A percentile compares a stretch with the other conserved stretches of the same genome.
Conservation (phyloP, 2,113 vertebrate genomes). For the Carassius gibelio region DNA sequence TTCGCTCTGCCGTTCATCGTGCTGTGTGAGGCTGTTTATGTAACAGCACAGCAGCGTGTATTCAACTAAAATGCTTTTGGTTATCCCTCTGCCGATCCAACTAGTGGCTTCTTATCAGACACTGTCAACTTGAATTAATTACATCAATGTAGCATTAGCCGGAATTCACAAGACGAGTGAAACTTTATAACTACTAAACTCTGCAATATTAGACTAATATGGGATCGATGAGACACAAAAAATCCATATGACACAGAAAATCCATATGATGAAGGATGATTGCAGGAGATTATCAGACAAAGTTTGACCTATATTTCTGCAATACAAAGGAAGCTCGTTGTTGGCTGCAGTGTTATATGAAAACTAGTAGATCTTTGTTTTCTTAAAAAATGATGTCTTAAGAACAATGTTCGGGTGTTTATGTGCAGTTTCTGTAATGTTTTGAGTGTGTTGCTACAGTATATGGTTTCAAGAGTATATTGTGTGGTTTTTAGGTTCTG, state of each 20-base stretch:
- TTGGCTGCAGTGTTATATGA: neutral
- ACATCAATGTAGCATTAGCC: neutral
- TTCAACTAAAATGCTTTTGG: conserved; percentile 14
- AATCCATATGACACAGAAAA: conserved; percentile 4
- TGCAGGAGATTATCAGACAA: neutral
- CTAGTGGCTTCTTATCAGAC: conserved; percentile 33
- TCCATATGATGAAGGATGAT: neutral
- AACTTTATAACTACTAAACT: neutral
- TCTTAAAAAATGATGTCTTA: neutral
- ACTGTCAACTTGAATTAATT: conserved; percentile 48
- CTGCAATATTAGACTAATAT: neutral
- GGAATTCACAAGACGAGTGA: conserved; percentile 1
- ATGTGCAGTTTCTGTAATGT: no score
- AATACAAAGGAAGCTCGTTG: neutral
- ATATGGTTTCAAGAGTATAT: no score
- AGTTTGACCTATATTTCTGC: neutral
- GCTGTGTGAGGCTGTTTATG: conserved; percentile 22
- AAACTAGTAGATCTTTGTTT: neutral
- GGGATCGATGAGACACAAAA: neutral
- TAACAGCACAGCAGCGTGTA: neutral
- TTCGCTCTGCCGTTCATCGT: neutral
- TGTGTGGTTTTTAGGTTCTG: no score
- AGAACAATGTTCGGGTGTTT: no score
- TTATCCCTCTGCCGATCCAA: conserved; percentile 21
- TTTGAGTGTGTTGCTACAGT: neutral